phyloP scores from a whole-genome alignment of 1,140 invertebrate species.

The Lineus longissimus region DNA sequence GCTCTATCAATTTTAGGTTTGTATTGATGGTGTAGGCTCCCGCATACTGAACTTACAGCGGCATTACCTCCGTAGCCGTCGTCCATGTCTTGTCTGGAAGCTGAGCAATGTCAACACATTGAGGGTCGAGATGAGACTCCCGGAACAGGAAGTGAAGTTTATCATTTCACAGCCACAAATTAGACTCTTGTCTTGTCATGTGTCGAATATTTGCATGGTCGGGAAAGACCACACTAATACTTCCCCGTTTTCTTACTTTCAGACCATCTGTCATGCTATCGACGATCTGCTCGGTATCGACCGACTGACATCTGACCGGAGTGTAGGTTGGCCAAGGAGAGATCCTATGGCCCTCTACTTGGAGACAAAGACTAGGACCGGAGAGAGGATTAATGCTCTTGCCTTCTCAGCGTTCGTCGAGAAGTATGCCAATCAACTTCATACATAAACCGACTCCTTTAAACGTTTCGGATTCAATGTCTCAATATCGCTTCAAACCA shows the following conservation, averaged over 20 bases:
- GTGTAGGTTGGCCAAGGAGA: background rate
- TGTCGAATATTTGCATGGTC: background rate
- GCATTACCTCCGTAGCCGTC: no score
- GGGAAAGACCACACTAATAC: background rate
- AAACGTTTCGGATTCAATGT: no score
- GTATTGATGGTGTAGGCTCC: no score
- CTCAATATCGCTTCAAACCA: no score
- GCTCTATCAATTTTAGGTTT: no score
- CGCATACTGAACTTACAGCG: no score
- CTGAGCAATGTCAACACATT: background rate
- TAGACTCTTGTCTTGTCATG: background rate
- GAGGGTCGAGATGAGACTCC: background rate
- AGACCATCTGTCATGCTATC: background rate
- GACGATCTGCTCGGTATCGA: background rate
- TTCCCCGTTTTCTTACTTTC: background rate
- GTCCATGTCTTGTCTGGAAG: background rate
- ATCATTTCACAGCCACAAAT: background rate
- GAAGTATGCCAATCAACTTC: background rate
- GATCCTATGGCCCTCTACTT: background rate
- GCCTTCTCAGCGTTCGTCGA: background rate
- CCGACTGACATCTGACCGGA: background rate
- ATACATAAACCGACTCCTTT: no score
- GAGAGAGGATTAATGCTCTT: background rate
- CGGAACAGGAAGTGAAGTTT: background rate
- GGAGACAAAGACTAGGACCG: constrained; percentile 2